These are phyloP conservation scores for Dolichomitus sp. DNA, from an alignment of 2,888 invertebrate genomes.

Conservation along the genomic window DNA sequence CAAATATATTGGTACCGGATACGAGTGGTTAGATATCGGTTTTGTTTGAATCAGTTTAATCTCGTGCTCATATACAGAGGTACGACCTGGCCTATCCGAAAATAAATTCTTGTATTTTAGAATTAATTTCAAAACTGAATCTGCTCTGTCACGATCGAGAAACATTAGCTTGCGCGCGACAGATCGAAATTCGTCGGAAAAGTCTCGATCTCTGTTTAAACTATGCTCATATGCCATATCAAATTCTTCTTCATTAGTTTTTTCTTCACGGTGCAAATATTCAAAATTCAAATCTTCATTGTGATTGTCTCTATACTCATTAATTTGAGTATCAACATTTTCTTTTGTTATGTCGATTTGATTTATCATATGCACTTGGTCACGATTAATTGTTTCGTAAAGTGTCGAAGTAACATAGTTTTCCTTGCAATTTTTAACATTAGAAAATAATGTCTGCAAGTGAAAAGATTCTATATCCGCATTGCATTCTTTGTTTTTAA, in stretches of 20 bases:
- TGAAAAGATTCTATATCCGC: not conserved
- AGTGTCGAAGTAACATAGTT: not conserved
- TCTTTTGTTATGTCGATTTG: not conserved
- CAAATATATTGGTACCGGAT: conserved; percentile 35
- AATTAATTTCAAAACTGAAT: conserved; percentile 1
- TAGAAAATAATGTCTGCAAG: conserved; percentile 1
- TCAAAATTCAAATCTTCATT: not conserved
- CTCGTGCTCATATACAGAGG: conserved; percentile 31
- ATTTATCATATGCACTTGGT: not conserved
- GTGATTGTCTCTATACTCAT: not conserved
- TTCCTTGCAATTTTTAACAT: not conserved
- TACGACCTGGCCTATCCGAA: conserved; percentile 31
- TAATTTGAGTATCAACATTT: not conserved
- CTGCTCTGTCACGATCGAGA: conserved; percentile 25
- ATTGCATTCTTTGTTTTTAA: not conserved
- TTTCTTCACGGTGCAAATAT: not conserved
- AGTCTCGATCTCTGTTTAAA: conserved; percentile 71
- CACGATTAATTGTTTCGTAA: not conserved
- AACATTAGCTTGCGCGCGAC: conserved; percentile 36
- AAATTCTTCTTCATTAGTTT: not conserved
- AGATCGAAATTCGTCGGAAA: conserved; percentile 15
- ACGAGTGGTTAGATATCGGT: conserved; percentile 26
- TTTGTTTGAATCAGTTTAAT: conserved; percentile 29
- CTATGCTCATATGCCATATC: not conserved
- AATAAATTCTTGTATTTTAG: conserved; percentile 10